These are phyloP conservation scores for Griposia aprilina DNA, from an alignment of 2,888 invertebrate species.

Conservation along the genomic window DNA sequence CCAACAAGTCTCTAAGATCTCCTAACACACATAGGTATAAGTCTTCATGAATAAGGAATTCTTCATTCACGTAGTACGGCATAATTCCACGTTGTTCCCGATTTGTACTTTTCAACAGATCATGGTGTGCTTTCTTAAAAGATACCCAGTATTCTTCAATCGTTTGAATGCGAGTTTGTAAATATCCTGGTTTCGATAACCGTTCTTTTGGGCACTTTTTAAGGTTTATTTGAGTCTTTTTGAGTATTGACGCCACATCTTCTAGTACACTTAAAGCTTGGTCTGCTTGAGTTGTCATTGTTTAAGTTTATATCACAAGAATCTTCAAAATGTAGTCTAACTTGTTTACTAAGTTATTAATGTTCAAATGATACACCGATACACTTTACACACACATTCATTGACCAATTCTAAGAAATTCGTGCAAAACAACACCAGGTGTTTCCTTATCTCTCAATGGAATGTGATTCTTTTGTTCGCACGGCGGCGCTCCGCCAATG, in stretches of 20 bases:
- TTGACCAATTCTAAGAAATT: no score
- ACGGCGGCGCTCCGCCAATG: no score
- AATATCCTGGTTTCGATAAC: constrained; percentile 6
- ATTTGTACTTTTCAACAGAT: constrained; percentile 4
- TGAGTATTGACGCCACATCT: neutral
- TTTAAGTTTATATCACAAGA: no score
- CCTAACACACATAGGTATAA: neutral
- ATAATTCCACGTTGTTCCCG: constrained; percentile 3
- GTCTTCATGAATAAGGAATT: neutral
- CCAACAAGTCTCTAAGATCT: neutral
- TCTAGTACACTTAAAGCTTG: no score
- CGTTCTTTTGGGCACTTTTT: neutral
- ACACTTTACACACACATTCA: no score
- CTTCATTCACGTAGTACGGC: neutral
- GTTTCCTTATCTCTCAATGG: no score
- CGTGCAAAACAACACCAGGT: no score
- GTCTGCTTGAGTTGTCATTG: no score
- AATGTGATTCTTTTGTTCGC: no score
- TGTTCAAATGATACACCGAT: no score
- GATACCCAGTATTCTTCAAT: constrained; percentile 11
- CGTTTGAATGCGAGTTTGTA: constrained; percentile 3
- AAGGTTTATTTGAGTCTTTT: constrained; percentile 4
- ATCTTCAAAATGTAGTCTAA: no score
- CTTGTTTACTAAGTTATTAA: no score
- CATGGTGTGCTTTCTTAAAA: constrained; percentile 9